Base-by-base conservation (phyloP, 2,888 invertebrate species). In the Mesorhabditis belari region DNA sequence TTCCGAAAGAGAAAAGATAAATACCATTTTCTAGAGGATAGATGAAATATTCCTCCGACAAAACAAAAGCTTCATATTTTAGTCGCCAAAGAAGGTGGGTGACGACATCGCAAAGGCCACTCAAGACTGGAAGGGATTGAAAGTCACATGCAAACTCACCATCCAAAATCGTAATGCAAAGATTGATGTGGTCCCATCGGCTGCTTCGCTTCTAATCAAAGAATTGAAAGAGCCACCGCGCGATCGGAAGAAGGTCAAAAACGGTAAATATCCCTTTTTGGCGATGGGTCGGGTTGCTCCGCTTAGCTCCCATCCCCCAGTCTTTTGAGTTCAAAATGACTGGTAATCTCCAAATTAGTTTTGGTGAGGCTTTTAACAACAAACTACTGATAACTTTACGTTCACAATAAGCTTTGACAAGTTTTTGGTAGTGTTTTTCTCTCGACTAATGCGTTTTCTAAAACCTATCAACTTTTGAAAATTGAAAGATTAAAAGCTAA, bases 81-180 rank as follows among this genome's bases (percentile, higher is more conserved):
- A 35, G 44, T 95, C 96, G 50, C 98, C 98, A 61, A 98, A 98
- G 85, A 98, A 98, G 87, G 90, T 98, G 80, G 98, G 98, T 86
- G 98, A 98, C 85, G 98, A 98, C 83, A 98, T 98, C 81, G 95
- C 96, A 70, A 98, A 98, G 85, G 93, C 93, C 2, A 98, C 98
- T 9, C 87, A 89, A 44, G 96, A 98, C 83, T 98, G 98, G 96
- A 98, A 98, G 82, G 98, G 96, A 71, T 85, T 98, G 74, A 96
- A 96, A 85, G 94, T 99, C 81, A 98, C 98, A 0, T 95, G 96
- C 3, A 90, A 92, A 82, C 86, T 98, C 77, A 92, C 92, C 62
- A 96, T 98, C 79, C 96, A 79, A 66, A 94, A 94, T 85, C 88
- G 98, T 82, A 93, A 96, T 82, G 98, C 98, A 3, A 88, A 91